Conservation (phyloP, 2,797 vertebrate species). For the Luscinia luscinia region DNA sequence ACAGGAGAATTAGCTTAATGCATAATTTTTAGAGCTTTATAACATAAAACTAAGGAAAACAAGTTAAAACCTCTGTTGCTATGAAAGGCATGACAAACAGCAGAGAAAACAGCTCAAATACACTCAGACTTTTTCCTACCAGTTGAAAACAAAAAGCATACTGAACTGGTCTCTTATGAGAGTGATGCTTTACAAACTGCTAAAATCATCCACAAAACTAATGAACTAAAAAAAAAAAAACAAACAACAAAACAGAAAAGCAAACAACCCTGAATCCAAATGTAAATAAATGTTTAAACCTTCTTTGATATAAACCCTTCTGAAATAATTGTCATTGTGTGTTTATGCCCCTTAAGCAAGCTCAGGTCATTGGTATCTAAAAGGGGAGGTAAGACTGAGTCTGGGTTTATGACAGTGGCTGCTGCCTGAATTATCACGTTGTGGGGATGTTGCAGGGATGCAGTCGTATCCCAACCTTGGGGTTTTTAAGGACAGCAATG, state of each 20-base stretch:
- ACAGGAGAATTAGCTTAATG: neutral
- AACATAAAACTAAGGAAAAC: neutral
- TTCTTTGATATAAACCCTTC: neutral
- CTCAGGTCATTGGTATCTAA: neutral
- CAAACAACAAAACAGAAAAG: too few species aligned
- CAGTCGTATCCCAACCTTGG: neutral
- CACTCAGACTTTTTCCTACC: neutral
- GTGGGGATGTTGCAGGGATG: neutral
- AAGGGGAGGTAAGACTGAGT: neutral
- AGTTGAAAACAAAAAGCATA: neutral
- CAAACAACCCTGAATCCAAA: neutral
- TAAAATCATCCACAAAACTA: neutral
- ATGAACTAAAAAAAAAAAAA: too few species aligned
- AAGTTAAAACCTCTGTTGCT: constrained; percentile 2
- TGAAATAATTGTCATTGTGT: neutral
- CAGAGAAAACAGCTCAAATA: neutral
- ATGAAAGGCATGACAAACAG: neutral
- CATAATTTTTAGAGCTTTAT: neutral
- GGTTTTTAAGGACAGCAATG: neutral
- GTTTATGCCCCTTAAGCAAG: neutral
- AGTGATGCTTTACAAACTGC: neutral
- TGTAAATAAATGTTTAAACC: neutral
- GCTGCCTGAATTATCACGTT: neutral
- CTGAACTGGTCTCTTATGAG: neutral
- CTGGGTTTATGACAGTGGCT: neutral